Base-by-base conservation (phyloP, 2,888 invertebrate species). In the Phalera bucephala region DNA sequence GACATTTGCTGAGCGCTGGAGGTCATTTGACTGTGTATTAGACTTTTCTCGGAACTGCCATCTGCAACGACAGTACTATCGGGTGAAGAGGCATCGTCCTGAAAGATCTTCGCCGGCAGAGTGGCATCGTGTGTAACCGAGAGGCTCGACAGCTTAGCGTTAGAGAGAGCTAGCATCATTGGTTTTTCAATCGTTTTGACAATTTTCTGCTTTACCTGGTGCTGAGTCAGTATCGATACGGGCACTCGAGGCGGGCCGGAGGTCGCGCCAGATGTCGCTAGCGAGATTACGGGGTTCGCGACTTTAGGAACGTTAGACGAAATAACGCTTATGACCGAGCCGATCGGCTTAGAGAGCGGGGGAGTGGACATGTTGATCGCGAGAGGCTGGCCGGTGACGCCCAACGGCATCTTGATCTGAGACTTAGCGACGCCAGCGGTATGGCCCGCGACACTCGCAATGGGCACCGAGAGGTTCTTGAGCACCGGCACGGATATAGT, bases 81-180 rank as follows among this genome's bases (percentile, higher is more conserved):
- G 0, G 93, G 92, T 0, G 93, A 93, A 0, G 92, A 91, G 0
- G 91, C 92, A 49, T 93, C 93, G 53, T 93, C 93, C 69, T 93
- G 93, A 64, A 93, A 93, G 60, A 93, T 93, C 66, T 93, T 93
- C 4, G 92, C 93, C 0, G 93, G 93, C 10, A 93, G 75, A 5
- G 91, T 91, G 42, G 81, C 91, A 59, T 92, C 93, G 57, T 92
- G 91, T 0, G 89, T 78, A 4, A 91, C 91, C 0, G 91, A 86
- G 27, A 92, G 78, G 47, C 92, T 90, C 0, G 93, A 92, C 8
- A 91, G 60, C 50, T 91, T 91, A 0, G 91, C 73, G 43, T 87
- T 87, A 2, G 90, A 84, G 17, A 91, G 84, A 55, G 85, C 91
- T 52, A 82, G 80, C 53, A 74, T 91, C 75, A 90, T 81, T 1